Evolutionary conservation across 1,140 invertebrate genomes (phyloP).

Genomic region (Procambarus virginalis): DNA sequence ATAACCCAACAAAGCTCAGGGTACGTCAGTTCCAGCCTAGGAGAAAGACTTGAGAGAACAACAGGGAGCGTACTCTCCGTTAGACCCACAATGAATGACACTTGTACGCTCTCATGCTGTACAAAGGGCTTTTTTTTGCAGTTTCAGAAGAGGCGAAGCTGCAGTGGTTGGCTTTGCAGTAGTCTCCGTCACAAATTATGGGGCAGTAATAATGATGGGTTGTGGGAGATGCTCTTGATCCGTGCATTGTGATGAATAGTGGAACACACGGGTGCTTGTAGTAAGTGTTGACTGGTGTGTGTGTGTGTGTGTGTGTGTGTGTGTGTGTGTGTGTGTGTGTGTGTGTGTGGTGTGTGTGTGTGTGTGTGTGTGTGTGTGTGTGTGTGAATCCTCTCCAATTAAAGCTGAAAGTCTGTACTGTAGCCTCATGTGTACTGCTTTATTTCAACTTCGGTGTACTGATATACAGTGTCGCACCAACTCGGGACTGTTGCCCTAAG

Average conservation of each 20-base stretch:
- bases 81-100: background rate
- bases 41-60: background rate
- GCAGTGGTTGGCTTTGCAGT: too few relatives aligned
- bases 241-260: background rate
- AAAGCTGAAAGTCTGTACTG: too few relatives aligned
- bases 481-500: too few relatives aligned
- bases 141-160: too few relatives aligned
- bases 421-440: too few relatives aligned
- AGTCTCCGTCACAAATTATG: background rate
- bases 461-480: too few relatives aligned
- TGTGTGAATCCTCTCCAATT: background rate
- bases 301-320: background rate
- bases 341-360: background rate
- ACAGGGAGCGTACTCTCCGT: background rate
- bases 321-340: background rate
- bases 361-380: background rate
- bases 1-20: background rate
- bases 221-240: background rate
- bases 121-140: too few relatives aligned
- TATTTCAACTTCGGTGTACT: too few relatives aligned
- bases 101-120: background rate
- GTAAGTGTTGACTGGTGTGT: too few relatives aligned
- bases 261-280: too few relatives aligned
- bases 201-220: background rate
- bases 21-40: background rate